Evolutionary conservation across 2,888 invertebrate species (phyloP).

Genomic region (Drosophila eohydei): DNA sequence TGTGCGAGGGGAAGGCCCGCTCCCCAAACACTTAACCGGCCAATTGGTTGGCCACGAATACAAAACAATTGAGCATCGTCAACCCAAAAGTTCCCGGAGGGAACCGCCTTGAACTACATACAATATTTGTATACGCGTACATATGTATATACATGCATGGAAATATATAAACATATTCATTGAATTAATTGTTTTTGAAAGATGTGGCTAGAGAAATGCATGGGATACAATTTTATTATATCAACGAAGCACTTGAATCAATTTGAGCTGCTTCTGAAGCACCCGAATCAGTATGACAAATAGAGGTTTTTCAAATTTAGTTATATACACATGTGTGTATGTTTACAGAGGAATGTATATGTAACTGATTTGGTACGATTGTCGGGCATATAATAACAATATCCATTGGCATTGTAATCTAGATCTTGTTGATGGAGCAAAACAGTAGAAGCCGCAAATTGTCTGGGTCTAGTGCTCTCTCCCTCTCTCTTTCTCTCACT

Average conservation of each 20-base stretch:
- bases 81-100: slow-evolving; percentile 30
- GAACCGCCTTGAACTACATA: slow-evolving; percentile 61
- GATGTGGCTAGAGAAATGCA: slow-evolving; percentile 56
- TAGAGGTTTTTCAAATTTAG: neutral
- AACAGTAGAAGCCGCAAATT: slow-evolving; percentile 20
- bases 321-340: neutral
- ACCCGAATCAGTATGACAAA: slow-evolving; percentile 3
- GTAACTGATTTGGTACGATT: slow-evolving; percentile 7
- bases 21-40: slow-evolving; percentile 32
- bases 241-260: slow-evolving; percentile 63
- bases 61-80: slow-evolving; percentile 43
- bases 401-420: slow-evolving; percentile 17
- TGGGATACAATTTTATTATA: slow-evolving; percentile 71
- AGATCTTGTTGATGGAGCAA: slow-evolving; percentile 21
- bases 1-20: slow-evolving; percentile 9
- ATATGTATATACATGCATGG: neutral
- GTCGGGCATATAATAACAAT: slow-evolving; percentile 1
- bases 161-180: neutral
- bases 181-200: slow-evolving; percentile 52
- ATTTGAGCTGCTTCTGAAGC: slow-evolving; percentile 42
- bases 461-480: neutral
- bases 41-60: slow-evolving; percentile 56
- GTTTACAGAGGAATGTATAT: neutral
- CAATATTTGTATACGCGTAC: neutral
- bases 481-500: neutral